phyloP scores from a whole-genome alignment of 2,888 invertebrate genomes.

The Bugula neritina region DNA sequence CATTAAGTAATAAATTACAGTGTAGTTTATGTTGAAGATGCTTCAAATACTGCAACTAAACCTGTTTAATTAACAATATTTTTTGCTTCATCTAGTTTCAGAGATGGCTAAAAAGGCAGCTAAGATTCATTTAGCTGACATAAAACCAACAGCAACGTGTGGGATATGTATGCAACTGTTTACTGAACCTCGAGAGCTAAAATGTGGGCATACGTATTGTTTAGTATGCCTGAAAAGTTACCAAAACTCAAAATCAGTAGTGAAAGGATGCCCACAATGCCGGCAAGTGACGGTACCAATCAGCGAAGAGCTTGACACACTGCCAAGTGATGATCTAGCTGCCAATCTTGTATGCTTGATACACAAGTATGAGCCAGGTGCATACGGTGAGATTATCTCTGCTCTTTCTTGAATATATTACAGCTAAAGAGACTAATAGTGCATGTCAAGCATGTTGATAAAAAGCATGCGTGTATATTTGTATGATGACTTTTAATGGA shows the following conservation, averaged over 20 bases:
- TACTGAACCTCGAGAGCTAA: neutral
- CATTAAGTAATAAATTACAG: too few species aligned
- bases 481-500: too few species aligned
- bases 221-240: conserved; percentile 3
- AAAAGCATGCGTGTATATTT: too few species aligned
- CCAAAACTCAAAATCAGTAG: neutral
- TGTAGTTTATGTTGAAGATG: too few species aligned
- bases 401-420: too few species aligned
- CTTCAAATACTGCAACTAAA: too few species aligned
- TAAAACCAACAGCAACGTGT: conserved; percentile 11
- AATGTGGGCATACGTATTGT: conserved; percentile 10
- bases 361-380: neutral
- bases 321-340: neutral
- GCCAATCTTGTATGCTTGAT: neutral
- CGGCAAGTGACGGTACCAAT: neutral
- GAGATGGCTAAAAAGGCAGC: conserved; percentile 24
- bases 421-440: too few species aligned
- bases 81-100: too few species aligned
- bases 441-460: too few species aligned
- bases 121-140: neutral
- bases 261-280: neutral
- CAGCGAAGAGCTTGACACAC: neutral
- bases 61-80: too few species aligned
- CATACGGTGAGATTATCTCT: too few species aligned
- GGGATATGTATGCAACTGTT: conserved; percentile 4